phyloP scores from a whole-genome alignment of 2,113 vertebrate genomes.

The Eudyptes chrysolophus region DNA sequence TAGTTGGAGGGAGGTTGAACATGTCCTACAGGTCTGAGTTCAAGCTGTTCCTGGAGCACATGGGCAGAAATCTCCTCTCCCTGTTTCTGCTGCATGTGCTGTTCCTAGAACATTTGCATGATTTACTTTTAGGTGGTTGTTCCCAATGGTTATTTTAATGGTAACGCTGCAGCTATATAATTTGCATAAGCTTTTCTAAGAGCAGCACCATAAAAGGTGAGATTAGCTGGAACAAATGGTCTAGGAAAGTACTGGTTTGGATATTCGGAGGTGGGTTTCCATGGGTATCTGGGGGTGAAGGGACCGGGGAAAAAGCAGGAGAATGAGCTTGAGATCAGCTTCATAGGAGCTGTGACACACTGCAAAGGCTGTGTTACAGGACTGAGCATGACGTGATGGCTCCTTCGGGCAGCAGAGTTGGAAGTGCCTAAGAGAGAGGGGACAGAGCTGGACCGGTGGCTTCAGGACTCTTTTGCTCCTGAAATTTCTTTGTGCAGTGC shows the following conservation, averaged over 20 bases:
- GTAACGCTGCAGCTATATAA: neutral
- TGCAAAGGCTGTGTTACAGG: neutral
- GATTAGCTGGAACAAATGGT: neutral
- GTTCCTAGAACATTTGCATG: neutral
- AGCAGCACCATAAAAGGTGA: neutral
- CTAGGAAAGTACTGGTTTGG: neutral
- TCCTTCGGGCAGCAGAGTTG: neutral
- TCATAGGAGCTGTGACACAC: neutral
- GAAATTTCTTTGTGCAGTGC: neutral
- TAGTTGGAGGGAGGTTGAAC: neutral
- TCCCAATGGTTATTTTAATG: neutral
- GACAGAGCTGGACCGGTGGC: neutral
- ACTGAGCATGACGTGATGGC: rapidly evolving
- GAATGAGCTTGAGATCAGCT: neutral
- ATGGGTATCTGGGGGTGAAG: neutral
- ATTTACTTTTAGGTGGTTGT: slow-evolving; percentile 35
- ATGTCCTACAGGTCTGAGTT: neutral
- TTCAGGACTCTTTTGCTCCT: neutral
- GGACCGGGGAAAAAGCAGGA: neutral
- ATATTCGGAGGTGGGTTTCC: neutral
- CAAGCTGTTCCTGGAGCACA: neutral
- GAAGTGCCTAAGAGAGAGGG: neutral
- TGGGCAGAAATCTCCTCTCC: neutral
- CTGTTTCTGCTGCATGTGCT: neutral
- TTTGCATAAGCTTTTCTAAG: slow-evolving; percentile 8